A percentile compares a stretch with the other conserved stretches of the same genome.
phyloP scores from a whole-genome alignment of 2,797 vertebrate species.

The Sylvia borin region DNA sequence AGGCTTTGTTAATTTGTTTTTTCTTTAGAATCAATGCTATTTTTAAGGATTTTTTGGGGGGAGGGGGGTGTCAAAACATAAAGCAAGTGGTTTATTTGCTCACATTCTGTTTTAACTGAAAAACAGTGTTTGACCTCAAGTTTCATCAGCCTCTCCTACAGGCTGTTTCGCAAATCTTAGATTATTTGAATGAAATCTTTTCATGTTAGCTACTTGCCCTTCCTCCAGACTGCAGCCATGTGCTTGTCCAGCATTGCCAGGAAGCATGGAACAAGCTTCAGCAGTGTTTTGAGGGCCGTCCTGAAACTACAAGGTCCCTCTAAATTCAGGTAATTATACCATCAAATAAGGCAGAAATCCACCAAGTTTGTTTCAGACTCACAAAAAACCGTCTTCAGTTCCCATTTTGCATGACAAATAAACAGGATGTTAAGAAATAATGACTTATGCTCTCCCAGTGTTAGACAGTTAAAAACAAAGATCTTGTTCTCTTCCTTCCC shows the following conservation, averaged over 20 bases:
- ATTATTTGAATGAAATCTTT: neutral
- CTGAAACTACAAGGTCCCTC: neutral
- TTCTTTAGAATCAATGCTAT: neutral
- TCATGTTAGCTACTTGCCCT: neutral
- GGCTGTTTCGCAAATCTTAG: neutral
- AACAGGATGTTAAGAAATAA: neutral
- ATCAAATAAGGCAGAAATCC: neutral
- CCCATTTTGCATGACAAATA: neutral
- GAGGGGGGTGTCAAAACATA: neutral
- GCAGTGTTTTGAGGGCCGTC: neutral
- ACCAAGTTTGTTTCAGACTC: neutral
- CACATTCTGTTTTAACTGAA: neutral
- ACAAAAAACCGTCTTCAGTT: neutral
- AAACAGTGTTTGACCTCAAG: neutral
- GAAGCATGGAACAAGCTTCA: neutral
- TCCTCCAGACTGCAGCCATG: neutral
- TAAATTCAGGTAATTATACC: neutral
- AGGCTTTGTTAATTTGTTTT: neutral
- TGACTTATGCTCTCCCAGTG: accelerated
- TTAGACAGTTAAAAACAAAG: neutral
- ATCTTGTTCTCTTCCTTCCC: neutral
- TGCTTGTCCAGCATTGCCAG: neutral
- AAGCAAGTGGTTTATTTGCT: neutral
- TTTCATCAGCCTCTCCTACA: neutral
- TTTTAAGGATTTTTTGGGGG: neutral